Conservation (phyloP, 2,113 vertebrate species). For the Chrysochloris asiatica region DNA sequence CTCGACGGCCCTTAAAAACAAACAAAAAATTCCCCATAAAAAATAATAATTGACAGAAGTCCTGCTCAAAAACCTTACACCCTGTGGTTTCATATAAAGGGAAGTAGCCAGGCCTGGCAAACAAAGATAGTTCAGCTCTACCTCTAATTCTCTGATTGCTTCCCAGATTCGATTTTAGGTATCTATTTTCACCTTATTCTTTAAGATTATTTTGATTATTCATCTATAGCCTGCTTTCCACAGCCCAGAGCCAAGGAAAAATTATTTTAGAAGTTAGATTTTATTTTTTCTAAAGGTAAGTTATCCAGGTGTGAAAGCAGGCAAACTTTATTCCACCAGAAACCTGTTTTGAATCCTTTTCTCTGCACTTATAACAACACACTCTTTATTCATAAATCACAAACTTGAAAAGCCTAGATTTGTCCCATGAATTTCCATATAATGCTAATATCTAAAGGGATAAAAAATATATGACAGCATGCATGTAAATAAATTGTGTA, state of each 20-base stretch:
- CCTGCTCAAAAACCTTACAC: constrained; percentile 29
- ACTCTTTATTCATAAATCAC: constrained; percentile 54
- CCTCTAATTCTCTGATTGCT: constrained; percentile 49
- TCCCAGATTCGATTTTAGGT: constrained; percentile 53
- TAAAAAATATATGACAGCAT: neutral
- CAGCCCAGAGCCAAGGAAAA: constrained; percentile 41
- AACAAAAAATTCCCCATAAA: neutral
- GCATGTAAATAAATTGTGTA: neutral
- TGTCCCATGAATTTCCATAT: neutral
- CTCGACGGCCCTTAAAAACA: too few relatives aligned
- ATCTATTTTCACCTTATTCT: constrained; percentile 55
- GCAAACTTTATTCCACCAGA: constrained; percentile 55
- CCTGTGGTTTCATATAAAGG: constrained; percentile 49
- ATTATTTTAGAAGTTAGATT: constrained; percentile 68
- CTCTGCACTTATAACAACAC: constrained; percentile 36
- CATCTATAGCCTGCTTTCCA: constrained; percentile 38
- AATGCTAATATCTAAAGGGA: neutral
- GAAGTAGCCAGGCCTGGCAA: constrained; percentile 17
- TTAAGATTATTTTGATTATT: constrained; percentile 66
- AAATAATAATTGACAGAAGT: constrained; percentile 54
- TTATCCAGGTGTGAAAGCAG: constrained; percentile 64
- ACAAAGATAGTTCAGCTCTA: constrained; percentile 50
- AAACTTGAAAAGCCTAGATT: constrained; percentile 13
- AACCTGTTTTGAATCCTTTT: constrained; percentile 56
- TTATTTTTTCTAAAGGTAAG: constrained; percentile 64